These are phyloP conservation scores for Oenanthe oenanthe DNA, from an alignment of 2,113 vertebrate genomes.

Conservation along the genomic window DNA sequence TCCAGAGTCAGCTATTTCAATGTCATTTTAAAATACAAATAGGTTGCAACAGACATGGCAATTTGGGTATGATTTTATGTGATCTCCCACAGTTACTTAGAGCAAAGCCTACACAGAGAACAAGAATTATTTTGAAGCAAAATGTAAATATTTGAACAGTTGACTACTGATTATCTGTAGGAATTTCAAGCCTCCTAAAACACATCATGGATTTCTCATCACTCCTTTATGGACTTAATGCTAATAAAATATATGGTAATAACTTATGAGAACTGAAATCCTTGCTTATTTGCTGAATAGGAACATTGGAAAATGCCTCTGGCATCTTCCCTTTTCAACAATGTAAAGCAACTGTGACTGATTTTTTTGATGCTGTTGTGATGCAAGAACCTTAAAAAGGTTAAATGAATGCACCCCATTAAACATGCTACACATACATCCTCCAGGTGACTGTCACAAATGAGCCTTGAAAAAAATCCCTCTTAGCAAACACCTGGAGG, in stretches of 20 bases:
- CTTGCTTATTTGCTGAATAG: not conserved
- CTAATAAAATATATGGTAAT: not conserved
- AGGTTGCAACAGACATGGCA: not conserved
- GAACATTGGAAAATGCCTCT: not conserved
- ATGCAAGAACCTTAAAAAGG: not conserved
- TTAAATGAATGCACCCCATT: not conserved
- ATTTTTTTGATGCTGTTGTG: not conserved
- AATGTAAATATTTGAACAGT: not conserved
- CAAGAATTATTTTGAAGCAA: not conserved
- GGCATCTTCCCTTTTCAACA: not conserved
- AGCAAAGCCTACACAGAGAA: not conserved
- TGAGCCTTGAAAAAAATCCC: not conserved
- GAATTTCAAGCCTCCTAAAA: not conserved
- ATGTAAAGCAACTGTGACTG: not conserved
- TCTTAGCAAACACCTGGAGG: not conserved
- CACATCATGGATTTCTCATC: not conserved
- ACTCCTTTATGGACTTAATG: not conserved
- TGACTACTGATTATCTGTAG: not conserved
- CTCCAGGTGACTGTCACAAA: not conserved
- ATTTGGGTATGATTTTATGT: not conserved
- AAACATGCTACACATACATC: not conserved
- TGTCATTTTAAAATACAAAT: not conserved
- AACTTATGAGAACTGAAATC: not conserved
- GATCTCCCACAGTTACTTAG: not conserved
- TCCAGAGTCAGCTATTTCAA: not conserved